phyloP scores from a whole-genome alignment of 2,797 vertebrate genomes.

The Myoxocephalus aenaeus region DNA sequence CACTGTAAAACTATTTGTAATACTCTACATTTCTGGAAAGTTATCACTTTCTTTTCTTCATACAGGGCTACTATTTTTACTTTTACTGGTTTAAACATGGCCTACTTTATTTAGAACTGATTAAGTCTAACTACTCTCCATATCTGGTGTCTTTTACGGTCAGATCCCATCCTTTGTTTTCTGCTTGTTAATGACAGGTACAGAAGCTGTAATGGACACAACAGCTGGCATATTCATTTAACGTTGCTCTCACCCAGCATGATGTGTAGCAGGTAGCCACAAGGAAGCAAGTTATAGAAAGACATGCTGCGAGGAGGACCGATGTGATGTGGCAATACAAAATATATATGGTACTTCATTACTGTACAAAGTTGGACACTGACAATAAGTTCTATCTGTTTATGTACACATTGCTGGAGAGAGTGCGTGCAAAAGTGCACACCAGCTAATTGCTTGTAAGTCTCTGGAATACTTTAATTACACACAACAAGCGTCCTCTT shows the following conservation, averaged over 20 bases:
- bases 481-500: background rate
- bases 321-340: constrained; percentile 16
- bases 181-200: constrained; percentile 7
- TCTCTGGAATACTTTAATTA: background rate
- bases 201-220: constrained; percentile 9
- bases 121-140: background rate
- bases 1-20: background rate
- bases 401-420: background rate
- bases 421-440: background rate
- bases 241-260: constrained; percentile 9
- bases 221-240: constrained; percentile 47
- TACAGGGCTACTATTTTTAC: background rate
- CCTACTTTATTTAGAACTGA: background rate
- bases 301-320: background rate
- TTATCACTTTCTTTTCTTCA: background rate
- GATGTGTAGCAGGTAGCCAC: background rate
- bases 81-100: background rate
- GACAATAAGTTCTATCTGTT: background rate
- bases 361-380: background rate
- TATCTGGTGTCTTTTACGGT: constrained; percentile 4
- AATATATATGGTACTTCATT: background rate
- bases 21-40: background rate
- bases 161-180: constrained; percentile 8
- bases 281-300: background rate
- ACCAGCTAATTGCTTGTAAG: background rate